Percentiles rank a stretch among this genome's conserved stretches.
Evolutionary conservation across 2,113 vertebrate species (phyloP).

Genomic region (human (Homo sapiens)): GRCh38 chr18:33575001-33575500

Average conservation of each 20-base stretch:
- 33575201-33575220: background rate
- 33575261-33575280: background rate
- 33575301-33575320: background rate
- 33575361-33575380: background rate
- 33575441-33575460: background rate
- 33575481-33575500: background rate
- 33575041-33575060: background rate
- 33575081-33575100: slow-evolving; percentile 9
- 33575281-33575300: background rate
- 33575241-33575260: background rate
- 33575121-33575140: background rate
- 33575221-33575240: background rate
- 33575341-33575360: background rate
- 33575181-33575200: background rate
- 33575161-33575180: background rate
- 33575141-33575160: background rate
- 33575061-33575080: background rate
- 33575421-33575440: background rate
- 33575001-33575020: background rate
- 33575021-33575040: background rate
- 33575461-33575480: background rate
- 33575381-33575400: background rate
- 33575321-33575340: background rate
- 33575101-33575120: background rate
- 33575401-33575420: background rate